Base-by-base conservation (phyloP, 2,888 invertebrate genomes). In the Pediacus dermestoides region DNA sequence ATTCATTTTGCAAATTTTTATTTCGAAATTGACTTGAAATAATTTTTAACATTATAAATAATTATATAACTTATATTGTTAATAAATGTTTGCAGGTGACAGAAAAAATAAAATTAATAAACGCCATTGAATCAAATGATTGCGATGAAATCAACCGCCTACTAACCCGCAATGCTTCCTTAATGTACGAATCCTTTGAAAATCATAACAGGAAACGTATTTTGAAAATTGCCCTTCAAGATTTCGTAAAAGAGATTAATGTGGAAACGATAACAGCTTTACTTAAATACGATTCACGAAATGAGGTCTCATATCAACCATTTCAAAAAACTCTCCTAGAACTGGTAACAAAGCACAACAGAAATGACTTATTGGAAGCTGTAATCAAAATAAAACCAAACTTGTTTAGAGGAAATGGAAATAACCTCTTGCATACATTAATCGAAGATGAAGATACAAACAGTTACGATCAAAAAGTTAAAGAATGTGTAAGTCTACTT, bases 201-300 rank as follows among this genome's bases (percentile, higher is more conserved):
- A 27, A 72, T 12, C 70, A 76, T 42, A 78, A 77, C 1, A 70
- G 76, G 46, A 78, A 78, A 58, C 77, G 62, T 12, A 64, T 66
- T 26, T 36, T 67, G 4, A 51, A 60, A 25, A 61, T 64, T 3
- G 65, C 80, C 1, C 76, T 77, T 43, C 61, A 78, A 8, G 28
- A 13, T 14, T 28, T 28, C 11, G 78, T 81, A 2, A 72, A 77
- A 1, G 71, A 73, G 43, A 73, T 76, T 25, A 70, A 69, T 46
- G 61, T 71, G 16, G 71, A 76, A 16, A 82, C 79, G 36, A 74
- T 80, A 0, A 68, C 75, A 50, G 67, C 74, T 2, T 65, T 85
- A 21, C 58, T 84, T 7, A 71, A 76, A 38, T 65, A 75, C 34
- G 80, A 80, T 40, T 82, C 80, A 0, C 71, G 81, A 59, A 74